Percentiles rank a stretch among this genome's conserved stretches.
Evolutionary conservation across 2,888 invertebrate genomes (phyloP).

Genomic region (Apodemia duryi): DNA sequence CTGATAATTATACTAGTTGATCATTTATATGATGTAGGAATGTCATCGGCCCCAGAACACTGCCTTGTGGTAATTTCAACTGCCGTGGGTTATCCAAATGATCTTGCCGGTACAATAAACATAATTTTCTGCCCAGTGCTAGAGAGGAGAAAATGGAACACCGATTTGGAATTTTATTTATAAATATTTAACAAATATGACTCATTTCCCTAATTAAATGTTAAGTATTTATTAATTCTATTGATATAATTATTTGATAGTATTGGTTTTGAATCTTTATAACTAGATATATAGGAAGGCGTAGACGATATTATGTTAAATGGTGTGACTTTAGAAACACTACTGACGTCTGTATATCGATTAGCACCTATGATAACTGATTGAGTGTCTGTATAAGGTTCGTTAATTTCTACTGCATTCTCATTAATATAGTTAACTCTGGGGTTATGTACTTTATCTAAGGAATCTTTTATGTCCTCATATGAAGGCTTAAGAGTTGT

Average conservation of each 20-base stretch:
- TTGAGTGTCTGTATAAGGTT: slow-evolving; percentile 26
- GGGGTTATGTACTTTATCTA: slow-evolving; percentile 39
- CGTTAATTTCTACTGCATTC: slow-evolving; percentile 22
- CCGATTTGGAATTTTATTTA: too few species aligned
- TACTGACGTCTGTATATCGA: slow-evolving; percentile 50
- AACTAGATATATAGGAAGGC: slow-evolving; percentile 51
- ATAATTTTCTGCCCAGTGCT: too few species aligned
- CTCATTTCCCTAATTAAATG: slow-evolving; percentile 37
- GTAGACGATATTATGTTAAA: slow-evolving; percentile 25
- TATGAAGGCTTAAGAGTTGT: slow-evolving; percentile 37
- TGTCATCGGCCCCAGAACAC: too few species aligned
- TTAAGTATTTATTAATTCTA: slow-evolving; percentile 65
- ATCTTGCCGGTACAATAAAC: too few species aligned
- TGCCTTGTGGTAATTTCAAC: too few species aligned
- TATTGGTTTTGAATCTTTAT: slow-evolving; percentile 54
- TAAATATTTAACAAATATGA: not conserved
- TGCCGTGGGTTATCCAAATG: too few species aligned
- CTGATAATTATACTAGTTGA: too few species aligned
- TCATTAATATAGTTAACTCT: slow-evolving; percentile 22
- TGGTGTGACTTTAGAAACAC: slow-evolving; percentile 32
- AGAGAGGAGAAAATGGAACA: too few species aligned
- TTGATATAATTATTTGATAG: slow-evolving; percentile 55
- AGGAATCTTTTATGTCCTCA: slow-evolving; percentile 50
- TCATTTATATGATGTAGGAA: too few species aligned
- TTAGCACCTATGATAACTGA: slow-evolving; percentile 36